These are phyloP conservation scores for Zaprionus obscuricornis DNA, from an alignment of 2,888 invertebrate species.

Conservation along the genomic window DNA sequence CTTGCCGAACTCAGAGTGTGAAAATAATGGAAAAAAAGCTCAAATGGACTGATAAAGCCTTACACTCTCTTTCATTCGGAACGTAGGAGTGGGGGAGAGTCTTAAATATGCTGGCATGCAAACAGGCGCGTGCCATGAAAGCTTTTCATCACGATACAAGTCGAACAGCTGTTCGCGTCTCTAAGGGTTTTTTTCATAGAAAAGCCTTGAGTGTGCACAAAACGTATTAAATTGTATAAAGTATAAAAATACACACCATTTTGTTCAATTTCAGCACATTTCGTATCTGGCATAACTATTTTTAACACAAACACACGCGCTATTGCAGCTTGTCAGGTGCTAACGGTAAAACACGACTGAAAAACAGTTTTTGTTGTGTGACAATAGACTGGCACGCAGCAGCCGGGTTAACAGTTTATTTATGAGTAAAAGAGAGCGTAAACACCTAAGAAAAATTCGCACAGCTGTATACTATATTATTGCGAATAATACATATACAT, in stretches of 20 bases:
- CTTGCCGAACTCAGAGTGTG: background rate
- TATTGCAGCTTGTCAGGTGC: constrained; percentile 42
- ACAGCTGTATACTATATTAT: constrained; percentile 41
- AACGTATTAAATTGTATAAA: background rate
- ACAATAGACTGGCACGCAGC: too few relatives aligned
- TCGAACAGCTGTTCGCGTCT: constrained; percentile 61
- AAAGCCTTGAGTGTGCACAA: constrained; percentile 29
- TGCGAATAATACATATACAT: constrained; percentile 32
- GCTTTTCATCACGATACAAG: constrained; percentile 38
- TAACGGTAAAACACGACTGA: constrained; percentile 63
- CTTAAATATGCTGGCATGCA: constrained; percentile 56
- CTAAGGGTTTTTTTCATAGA: constrained; percentile 6
- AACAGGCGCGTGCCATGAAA: constrained; percentile 67
- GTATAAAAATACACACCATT: constrained; percentile 59
- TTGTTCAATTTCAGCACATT: constrained; percentile 52
- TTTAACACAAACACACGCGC: constrained; percentile 30
- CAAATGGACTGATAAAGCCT: constrained; percentile 19
- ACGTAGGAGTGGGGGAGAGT: too few relatives aligned
- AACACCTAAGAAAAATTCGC: constrained; percentile 19
- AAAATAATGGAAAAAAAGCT: constrained; percentile 35
- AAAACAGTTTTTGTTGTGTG: constrained; percentile 27
- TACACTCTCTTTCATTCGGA: constrained; percentile 14
- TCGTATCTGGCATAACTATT: constrained; percentile 63
- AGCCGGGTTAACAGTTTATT: constrained; percentile 21
- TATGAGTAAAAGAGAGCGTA: constrained; percentile 27